Evolutionary conservation across 2,888 invertebrate species (phyloP).

Genomic region (Plusia festucae): DNA sequence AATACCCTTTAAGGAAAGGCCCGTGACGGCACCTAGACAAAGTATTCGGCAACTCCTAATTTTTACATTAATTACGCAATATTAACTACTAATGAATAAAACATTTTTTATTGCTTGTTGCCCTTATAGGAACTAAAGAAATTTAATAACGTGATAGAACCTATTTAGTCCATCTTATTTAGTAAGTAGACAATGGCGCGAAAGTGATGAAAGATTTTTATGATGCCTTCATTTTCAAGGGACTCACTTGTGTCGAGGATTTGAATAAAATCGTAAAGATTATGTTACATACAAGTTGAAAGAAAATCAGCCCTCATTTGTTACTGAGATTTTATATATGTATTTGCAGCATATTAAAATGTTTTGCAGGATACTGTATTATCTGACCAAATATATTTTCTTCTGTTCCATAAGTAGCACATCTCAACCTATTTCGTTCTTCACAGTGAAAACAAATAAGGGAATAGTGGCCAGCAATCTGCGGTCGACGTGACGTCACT

Average conservation of each 20-base stretch:
- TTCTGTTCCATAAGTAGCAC: neutral
- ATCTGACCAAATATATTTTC: neutral
- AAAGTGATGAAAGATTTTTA: neutral
- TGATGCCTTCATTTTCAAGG: no score
- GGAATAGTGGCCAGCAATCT: constrained; percentile 1
- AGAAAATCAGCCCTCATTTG: neutral
- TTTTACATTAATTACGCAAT: constrained; percentile 27
- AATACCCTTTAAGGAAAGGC: constrained; percentile 12
- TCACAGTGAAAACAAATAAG: constrained; percentile 3
- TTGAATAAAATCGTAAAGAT: no score
- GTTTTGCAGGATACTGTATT: neutral
- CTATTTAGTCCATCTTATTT: neutral
- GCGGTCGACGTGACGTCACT: constrained; percentile 24
- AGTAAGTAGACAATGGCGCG: neutral
- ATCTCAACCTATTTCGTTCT: neutral
- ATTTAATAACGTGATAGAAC: neutral
- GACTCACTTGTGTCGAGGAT: no score
- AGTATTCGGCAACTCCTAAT: constrained; percentile 48
- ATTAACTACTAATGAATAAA: constrained; percentile 45
- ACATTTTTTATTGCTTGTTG: constrained; percentile 16
- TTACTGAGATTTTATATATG: neutral
- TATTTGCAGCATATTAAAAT: no score
- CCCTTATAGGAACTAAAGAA: constrained; percentile 16
- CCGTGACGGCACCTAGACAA: constrained; percentile 29
- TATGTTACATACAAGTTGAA: neutral